A percentile compares a stretch with the other conserved stretches of the same genome.
phyloP scores from a whole-genome alignment of 2,113 vertebrate genomes.

The Polypterus senegalus region DNA sequence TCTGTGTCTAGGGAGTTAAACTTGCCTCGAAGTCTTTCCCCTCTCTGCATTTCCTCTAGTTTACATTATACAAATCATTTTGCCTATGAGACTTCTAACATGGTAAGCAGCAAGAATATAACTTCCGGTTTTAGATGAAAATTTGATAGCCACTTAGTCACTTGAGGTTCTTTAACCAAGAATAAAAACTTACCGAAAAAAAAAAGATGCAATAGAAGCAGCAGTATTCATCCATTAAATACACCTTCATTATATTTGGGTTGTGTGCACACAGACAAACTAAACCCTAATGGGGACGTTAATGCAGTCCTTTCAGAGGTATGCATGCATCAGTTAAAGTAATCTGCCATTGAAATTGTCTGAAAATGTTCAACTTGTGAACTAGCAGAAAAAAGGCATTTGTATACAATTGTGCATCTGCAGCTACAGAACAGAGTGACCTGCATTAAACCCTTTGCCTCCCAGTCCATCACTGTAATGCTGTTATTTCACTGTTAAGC shows the following conservation, averaged over 20 bases:
- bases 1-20: constrained; percentile 17
- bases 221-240: constrained; percentile 15
- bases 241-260: no score
- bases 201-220: constrained; percentile 69
- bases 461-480: constrained; percentile 51
- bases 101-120: constrained; percentile 54
- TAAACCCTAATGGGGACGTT: not conserved
- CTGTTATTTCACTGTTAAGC: constrained; percentile 27
- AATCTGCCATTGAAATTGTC: constrained; percentile 39
- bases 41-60: constrained; percentile 49
- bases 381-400: constrained; percentile 40
- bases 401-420: constrained; percentile 29
- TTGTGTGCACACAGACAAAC: no score
- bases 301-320: constrained; percentile 12
- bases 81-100: constrained; percentile 48
- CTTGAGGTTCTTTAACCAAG: constrained; percentile 50
- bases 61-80: constrained; percentile 56
- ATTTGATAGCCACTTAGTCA: constrained; percentile 56
- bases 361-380: constrained; percentile 56
- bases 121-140: constrained; percentile 65
- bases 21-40: constrained; percentile 25
- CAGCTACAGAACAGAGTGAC: constrained; percentile 25
- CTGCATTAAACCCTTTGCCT: constrained; percentile 45
- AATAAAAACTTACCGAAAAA: constrained; percentile 46
- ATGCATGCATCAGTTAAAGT: constrained; percentile 28